A percentile compares a stretch with the other conserved stretches of the same genome.
These are phyloP conservation scores for Scomber scombrus DNA, from an alignment of 2,113 vertebrate species.

Conservation along the genomic window DNA sequence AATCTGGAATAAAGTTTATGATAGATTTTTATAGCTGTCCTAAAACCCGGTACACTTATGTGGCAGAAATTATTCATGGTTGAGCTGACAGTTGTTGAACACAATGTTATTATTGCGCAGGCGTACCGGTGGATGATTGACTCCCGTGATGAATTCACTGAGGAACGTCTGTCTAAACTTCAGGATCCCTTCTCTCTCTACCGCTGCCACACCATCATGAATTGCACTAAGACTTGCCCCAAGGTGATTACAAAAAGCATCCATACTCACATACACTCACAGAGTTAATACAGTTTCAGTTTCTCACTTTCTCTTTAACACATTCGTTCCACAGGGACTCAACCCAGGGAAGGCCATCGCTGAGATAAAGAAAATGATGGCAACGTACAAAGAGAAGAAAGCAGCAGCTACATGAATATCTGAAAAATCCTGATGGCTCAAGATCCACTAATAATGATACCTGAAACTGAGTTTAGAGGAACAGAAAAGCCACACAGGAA, in stretches of 20 bases:
- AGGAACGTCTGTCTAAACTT: slow-evolving; percentile 92
- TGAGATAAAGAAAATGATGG: slow-evolving; percentile 98
- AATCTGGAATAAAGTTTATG: too few species aligned
- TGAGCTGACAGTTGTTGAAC: neutral
- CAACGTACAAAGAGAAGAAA: slow-evolving; percentile 88
- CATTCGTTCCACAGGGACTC: slow-evolving; percentile 85
- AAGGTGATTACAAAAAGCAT: slow-evolving; percentile 84
- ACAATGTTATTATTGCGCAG: slow-evolving; percentile 68
- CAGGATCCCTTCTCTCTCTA: slow-evolving; percentile 96
- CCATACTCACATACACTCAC: neutral
- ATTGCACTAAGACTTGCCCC: slow-evolving; percentile 93
- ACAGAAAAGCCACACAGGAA: neutral
- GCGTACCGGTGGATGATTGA: slow-evolving; percentile 98
- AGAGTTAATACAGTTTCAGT: slow-evolving; percentile 5
- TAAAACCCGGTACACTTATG: too few species aligned
- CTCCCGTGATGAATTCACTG: slow-evolving; percentile 93
- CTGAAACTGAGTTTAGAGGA: slow-evolving; percentile 4
- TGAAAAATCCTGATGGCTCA: neutral
- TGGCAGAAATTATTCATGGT: neutral
- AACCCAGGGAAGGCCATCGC: slow-evolving; percentile 95
- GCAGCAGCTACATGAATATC: slow-evolving; percentile 63
- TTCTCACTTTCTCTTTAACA: slow-evolving; percentile 32
- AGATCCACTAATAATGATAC: slow-evolving; percentile 1
- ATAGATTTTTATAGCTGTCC: too few species aligned
- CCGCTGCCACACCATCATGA: slow-evolving; percentile 98